phyloP scores from a whole-genome alignment of 2,113 vertebrate genomes.

The Eudyptes chrysolophus region DNA sequence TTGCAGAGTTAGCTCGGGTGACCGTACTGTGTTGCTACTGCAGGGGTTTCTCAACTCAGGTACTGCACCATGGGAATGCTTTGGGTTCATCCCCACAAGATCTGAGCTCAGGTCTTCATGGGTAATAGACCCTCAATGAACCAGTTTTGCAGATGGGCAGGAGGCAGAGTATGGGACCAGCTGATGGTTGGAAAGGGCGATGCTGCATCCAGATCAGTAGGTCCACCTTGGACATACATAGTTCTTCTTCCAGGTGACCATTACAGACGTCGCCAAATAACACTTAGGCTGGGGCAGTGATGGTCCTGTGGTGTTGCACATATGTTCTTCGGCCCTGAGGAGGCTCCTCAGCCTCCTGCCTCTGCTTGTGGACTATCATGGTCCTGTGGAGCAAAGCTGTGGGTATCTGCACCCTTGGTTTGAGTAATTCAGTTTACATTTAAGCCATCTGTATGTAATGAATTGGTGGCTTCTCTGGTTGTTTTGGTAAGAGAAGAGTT shows the following conservation, averaged over 20 bases:
- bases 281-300: neutral
- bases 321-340: neutral
- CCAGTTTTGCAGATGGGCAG: neutral
- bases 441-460: neutral
- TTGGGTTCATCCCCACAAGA: neutral
- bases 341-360: neutral
- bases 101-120: neutral
- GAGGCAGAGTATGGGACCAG: neutral
- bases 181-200: neutral
- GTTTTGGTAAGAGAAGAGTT: neutral
- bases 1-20: neutral
- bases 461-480: neutral
- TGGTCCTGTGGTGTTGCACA: neutral
- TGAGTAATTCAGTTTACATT: neutral
- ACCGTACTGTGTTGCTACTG: no score
- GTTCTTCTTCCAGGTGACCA: neutral
- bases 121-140: neutral
- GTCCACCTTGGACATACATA: neutral
- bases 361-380: fast-evolving
- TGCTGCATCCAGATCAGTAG: neutral
- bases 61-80: neutral
- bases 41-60: neutral
- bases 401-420: neutral
- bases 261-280: neutral
- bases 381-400: neutral